These are phyloP conservation scores for Lepilemur ruficaudatus DNA, from an alignment of 2,797 vertebrate genomes.

Conservation along the genomic window DNA sequence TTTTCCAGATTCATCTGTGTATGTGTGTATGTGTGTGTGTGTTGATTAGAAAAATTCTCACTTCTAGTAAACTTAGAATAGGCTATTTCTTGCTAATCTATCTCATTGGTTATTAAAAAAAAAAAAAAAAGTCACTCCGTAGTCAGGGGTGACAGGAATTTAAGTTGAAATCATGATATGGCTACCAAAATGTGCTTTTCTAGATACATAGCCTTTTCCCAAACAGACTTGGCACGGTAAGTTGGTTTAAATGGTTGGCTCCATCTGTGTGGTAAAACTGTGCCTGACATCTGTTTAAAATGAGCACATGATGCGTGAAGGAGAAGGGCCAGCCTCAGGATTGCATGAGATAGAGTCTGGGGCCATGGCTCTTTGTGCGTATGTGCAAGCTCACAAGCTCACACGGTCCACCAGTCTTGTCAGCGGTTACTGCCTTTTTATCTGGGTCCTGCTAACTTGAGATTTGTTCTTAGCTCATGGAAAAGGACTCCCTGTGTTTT, in stretches of 20 bases:
- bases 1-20: slow-evolving; percentile 38
- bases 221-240: slow-evolving; percentile 24
- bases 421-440: slow-evolving; percentile 88
- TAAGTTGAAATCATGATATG: neutral
- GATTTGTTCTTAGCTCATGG: slow-evolving; percentile 87
- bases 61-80: neutral
- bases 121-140: neutral
- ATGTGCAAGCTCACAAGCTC: slow-evolving; percentile 24
- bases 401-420: slow-evolving; percentile 87
- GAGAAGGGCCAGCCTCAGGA: slow-evolving; percentile 66
- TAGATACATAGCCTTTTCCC: slow-evolving; percentile 9
- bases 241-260: slow-evolving; percentile 67
- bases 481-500: slow-evolving; percentile 85
- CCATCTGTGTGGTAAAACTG: slow-evolving; percentile 72
- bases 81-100: slow-evolving; percentile 15
- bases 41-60: slow-evolving; percentile 19
- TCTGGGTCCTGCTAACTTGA: slow-evolving; percentile 87
- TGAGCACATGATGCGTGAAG: slow-evolving; percentile 69
- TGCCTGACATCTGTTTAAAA: slow-evolving; percentile 82
- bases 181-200: slow-evolving; percentile 9
- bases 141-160: slow-evolving; percentile 27
- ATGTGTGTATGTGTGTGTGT: neutral
- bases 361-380: slow-evolving; percentile 44
- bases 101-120: neutral
- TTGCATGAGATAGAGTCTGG: slow-evolving; percentile 76